phyloP scores from a whole-genome alignment of 2,113 vertebrate species.

The Bambusicola thoracicus region DNA sequence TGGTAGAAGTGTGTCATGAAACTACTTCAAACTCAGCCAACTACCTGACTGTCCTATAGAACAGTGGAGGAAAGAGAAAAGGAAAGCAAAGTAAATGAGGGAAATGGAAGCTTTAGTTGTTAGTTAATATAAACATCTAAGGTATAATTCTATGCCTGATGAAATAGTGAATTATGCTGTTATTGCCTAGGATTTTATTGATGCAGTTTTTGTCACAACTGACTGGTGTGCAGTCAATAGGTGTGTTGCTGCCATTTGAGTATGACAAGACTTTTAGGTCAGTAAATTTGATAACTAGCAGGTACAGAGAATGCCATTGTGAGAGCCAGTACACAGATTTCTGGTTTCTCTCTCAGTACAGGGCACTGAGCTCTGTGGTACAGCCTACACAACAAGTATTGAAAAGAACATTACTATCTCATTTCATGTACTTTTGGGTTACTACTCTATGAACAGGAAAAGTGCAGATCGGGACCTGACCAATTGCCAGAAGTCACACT shows the following conservation, averaged over 20 bases:
- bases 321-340: neutral
- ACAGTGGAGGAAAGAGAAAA: neutral
- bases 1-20: neutral
- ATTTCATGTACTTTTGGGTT: neutral
- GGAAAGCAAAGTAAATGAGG: neutral
- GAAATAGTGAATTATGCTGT: neutral
- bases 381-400: neutral
- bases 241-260: neutral
- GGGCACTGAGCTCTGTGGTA: neutral
- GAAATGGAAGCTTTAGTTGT: neutral
- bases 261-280: neutral
- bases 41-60: neutral
- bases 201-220: neutral
- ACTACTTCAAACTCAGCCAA: neutral
- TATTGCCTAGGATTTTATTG: neutral
- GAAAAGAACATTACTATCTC: neutral
- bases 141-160: neutral
- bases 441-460: conserved; percentile 23
- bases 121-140: neutral
- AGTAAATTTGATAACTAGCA: neutral
- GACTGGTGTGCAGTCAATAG: neutral
- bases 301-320: neutral
- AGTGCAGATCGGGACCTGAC: neutral
- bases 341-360: neutral
- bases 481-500: neutral